Evolutionary conservation across 2,113 vertebrate species (phyloP).

Genomic region (Callorhinus ursinus): DNA sequence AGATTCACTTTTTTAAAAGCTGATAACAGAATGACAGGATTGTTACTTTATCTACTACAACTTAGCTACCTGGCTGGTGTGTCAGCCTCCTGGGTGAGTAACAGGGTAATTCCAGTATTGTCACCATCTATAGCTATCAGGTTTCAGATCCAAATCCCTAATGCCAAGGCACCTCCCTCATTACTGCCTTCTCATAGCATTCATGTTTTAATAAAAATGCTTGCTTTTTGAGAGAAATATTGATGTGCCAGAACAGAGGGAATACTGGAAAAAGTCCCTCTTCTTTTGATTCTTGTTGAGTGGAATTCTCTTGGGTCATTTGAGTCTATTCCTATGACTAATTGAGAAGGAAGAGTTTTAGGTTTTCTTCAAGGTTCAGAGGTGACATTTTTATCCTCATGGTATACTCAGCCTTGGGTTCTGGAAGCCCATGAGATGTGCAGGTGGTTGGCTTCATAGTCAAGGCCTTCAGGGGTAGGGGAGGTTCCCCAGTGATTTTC

Average conservation of each 20-base stretch:
- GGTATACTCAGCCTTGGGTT: background rate
- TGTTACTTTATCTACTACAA: background rate
- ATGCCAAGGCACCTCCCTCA: background rate
- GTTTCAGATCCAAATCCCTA: background rate
- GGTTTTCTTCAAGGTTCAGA: background rate
- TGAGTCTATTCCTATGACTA: background rate
- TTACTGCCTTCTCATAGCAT: background rate
- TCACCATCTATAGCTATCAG: background rate
- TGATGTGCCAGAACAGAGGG: background rate
- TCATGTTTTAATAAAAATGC: background rate
- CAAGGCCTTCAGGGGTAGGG: background rate
- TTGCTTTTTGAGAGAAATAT: constrained; percentile 7
- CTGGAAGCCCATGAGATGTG: background rate
- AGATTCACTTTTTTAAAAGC: constrained; percentile 35
- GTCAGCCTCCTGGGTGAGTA: background rate
- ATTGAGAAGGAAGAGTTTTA: background rate
- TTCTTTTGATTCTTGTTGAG: background rate
- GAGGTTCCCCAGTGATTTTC: background rate
- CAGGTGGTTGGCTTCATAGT: background rate
- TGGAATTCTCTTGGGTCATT: background rate
- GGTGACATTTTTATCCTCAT: background rate
- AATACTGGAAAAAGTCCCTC: background rate
- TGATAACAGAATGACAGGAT: background rate
- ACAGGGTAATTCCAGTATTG: background rate
- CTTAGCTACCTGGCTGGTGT: background rate